Evolutionary conservation across 2,888 invertebrate species (phyloP).

Genomic region (Volucella inflata): DNA sequence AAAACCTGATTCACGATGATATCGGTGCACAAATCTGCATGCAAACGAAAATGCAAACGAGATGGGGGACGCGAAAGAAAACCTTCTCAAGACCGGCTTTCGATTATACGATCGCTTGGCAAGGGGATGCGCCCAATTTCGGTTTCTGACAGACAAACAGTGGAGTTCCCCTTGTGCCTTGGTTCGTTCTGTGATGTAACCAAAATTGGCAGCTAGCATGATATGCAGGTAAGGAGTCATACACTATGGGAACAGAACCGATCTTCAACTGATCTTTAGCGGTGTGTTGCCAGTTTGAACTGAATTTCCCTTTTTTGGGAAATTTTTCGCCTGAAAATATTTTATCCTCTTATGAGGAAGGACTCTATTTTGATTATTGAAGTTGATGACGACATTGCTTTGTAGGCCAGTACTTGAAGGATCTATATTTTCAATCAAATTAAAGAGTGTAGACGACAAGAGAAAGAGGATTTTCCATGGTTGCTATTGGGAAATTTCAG

Average conservation of each 20-base stretch:
- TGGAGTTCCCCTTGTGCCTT: not conserved
- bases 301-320: no score
- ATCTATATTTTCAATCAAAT: no score
- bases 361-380: no score
- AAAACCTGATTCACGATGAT: conserved; percentile 67
- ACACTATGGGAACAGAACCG: conserved; percentile 64
- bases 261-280: conserved; percentile 31
- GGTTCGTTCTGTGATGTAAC: conserved; percentile 37
- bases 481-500: no score
- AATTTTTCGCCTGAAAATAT: no score
- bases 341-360: no score
- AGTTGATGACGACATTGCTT: no score
- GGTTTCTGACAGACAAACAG: conserved; percentile 63
- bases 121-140: conserved; percentile 70
- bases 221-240: conserved; percentile 18
- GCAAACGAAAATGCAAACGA: conserved; percentile 76
- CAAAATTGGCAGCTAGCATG: conserved; percentile 40
- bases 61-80: conserved; percentile 22
- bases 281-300: not conserved
- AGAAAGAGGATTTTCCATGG: no score
- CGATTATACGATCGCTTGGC: conserved; percentile 12
- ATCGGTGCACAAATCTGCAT: conserved; percentile 75
- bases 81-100: conserved; percentile 41
- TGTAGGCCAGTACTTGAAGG: no score
- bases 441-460: no score